These are phyloP conservation scores for Strigamia transsilvanica DNA, from an alignment of 2,888 invertebrate genomes.

Conservation along the genomic window DNA sequence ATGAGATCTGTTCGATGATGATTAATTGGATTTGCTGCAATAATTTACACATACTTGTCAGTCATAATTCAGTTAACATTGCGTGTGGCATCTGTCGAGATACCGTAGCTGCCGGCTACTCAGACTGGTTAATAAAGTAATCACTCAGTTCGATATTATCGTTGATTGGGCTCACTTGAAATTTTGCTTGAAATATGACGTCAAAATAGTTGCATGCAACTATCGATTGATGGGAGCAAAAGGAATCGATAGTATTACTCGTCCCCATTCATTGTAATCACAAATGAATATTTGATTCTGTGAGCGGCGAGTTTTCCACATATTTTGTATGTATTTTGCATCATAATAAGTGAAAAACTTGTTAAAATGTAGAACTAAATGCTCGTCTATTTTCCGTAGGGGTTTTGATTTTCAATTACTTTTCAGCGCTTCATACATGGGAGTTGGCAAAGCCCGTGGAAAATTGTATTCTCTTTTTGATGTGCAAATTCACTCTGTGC, in stretches of 20 bases:
- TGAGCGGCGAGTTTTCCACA: background rate
- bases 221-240: background rate
- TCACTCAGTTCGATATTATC: background rate
- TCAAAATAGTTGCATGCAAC: constrained; percentile 1
- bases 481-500: constrained; percentile 7
- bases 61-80: background rate
- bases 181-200: background rate
- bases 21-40: background rate
- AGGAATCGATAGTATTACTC: background rate
- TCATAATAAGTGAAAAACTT: background rate
- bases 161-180: background rate
- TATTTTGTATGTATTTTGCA: background rate
- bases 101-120: background rate
- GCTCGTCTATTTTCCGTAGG: constrained; percentile 3
- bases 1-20: background rate
- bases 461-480: constrained; percentile 25
- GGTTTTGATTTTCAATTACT: constrained; percentile 30
- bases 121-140: background rate
- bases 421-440: constrained; percentile 3
- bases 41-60: background rate
- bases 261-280: background rate
- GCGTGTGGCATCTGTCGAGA: background rate
- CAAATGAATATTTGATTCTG: constrained; percentile 8
- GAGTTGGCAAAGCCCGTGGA: constrained; percentile 17
- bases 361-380: constrained; percentile 17